A percentile compares a stretch with the other conserved stretches of the same genome.
Evolutionary conservation across 2,888 invertebrate genomes (phyloP).

Genomic region (Idaea straminata): DNA sequence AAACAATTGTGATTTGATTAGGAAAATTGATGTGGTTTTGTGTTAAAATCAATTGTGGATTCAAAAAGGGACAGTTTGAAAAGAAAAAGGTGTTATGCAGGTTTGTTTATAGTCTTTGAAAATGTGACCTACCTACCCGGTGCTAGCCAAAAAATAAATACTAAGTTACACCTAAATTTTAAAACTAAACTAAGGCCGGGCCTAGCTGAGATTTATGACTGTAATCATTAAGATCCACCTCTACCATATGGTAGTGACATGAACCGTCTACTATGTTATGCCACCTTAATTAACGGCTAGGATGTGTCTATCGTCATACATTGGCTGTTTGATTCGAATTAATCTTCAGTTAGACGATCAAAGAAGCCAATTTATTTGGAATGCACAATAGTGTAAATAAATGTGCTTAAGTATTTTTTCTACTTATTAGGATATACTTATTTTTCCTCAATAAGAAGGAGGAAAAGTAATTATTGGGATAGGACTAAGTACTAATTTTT

Average conservation of each 20-base stretch:
- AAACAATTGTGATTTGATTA: slow-evolving; percentile 2
- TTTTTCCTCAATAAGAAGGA: no score
- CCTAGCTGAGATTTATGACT: background rate
- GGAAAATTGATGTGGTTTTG: slow-evolving; percentile 15
- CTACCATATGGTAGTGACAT: background rate
- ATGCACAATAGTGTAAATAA: background rate
- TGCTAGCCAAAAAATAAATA: background rate
- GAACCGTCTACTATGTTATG: background rate
- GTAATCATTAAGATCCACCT: background rate
- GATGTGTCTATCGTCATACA: background rate
- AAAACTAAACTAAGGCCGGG: background rate
- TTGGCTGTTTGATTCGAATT: slow-evolving; percentile 8
- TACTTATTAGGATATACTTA: no score
- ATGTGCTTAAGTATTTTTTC: no score
- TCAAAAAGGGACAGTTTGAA: background rate
- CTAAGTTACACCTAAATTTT: background rate
- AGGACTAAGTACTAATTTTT: no score
- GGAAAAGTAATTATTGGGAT: no score
- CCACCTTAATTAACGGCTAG: background rate
- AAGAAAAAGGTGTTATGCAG: background rate
- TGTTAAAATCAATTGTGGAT: slow-evolving; percentile 6
- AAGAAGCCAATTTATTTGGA: background rate
- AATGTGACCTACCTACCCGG: background rate
- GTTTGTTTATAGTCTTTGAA: background rate
- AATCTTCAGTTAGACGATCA: background rate